Conservation (phyloP, 1,140 invertebrate species). For the Drosophila pachea region DNA sequence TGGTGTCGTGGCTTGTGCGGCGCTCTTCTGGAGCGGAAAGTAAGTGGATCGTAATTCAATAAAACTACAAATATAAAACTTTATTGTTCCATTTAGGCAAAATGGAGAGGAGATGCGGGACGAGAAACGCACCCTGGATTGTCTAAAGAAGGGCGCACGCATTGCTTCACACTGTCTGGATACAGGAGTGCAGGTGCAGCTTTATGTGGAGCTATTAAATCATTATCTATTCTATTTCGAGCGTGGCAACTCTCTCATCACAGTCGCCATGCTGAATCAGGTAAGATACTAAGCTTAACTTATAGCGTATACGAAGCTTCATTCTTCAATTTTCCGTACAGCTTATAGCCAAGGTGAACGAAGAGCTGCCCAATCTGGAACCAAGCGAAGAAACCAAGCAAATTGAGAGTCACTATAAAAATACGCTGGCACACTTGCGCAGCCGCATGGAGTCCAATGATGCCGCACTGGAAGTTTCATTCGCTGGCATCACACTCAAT, state of each 20-base stretch:
- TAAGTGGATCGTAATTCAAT: conserved; percentile 16
- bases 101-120: conserved; percentile 85
- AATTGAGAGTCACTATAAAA: conserved; percentile 95
- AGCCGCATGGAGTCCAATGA: conserved; percentile 83
- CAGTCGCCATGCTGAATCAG: conserved; percentile 80
- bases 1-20: conserved; percentile 93
- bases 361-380: conserved; percentile 95
- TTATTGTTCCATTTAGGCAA: conserved; percentile 79
- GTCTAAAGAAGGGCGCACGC: conserved; percentile 95
- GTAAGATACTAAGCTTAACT: conserved; percentile 65
- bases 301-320: not conserved
- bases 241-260: conserved; percentile 92
- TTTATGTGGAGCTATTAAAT: conserved; percentile 96
- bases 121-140: conserved; percentile 94
- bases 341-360: conserved; percentile 94
- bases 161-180: conserved; percentile 99
- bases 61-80: not conserved
- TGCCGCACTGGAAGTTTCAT: conserved; percentile 81
- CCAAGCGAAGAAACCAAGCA: conserved; percentile 96
- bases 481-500: conserved; percentile 78
- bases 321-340: conserved; percentile 80
- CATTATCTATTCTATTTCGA: conserved; percentile 97
- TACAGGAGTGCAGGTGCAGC: conserved; percentile 95
- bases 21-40: conserved; percentile 98
- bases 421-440: conserved; percentile 89